Conservation (phyloP, 2,888 invertebrate genomes). For the Pristionchus maxplancki region DNA sequence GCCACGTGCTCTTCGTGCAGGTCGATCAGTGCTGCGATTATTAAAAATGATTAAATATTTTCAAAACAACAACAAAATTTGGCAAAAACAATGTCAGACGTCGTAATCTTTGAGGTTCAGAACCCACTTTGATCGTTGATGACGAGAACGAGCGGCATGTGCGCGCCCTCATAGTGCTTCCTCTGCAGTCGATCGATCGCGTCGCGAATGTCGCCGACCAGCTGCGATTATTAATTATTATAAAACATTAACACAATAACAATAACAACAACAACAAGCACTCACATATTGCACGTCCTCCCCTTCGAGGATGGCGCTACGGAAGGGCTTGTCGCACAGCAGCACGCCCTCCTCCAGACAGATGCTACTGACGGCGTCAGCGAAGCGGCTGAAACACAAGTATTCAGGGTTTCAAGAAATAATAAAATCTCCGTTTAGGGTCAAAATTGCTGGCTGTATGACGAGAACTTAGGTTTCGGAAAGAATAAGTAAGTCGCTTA, state of each 20-base stretch:
- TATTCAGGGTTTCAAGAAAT: no score
- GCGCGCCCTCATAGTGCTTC: neutral
- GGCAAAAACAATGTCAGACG: no score
- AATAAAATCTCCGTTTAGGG: no score
- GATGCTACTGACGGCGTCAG: neutral
- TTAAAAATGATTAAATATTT: neutral
- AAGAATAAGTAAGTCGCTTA: no score
- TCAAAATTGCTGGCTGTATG: no score
- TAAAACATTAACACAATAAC: neutral
- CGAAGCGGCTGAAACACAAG: neutral
- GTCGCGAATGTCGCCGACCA: neutral
- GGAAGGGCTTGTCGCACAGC: neutral
- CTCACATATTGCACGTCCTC: neutral
- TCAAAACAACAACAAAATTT: no score
- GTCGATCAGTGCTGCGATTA: neutral
- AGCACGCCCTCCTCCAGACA: constrained; percentile 1
- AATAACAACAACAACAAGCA: neutral
- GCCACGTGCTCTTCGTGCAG: neutral
- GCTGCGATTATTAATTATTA: neutral
- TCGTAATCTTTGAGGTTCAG: no score
- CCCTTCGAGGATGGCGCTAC: neutral
- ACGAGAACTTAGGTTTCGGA: no score
- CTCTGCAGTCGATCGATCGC: neutral
- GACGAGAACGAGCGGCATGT: constrained; percentile 29
- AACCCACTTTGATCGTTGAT: constrained; percentile 34